Percentiles rank a stretch among this genome's conserved stretches.
Evolutionary conservation across 1,140 invertebrate species (phyloP).

Genomic region (Panagrolaimus sp.): DNA sequence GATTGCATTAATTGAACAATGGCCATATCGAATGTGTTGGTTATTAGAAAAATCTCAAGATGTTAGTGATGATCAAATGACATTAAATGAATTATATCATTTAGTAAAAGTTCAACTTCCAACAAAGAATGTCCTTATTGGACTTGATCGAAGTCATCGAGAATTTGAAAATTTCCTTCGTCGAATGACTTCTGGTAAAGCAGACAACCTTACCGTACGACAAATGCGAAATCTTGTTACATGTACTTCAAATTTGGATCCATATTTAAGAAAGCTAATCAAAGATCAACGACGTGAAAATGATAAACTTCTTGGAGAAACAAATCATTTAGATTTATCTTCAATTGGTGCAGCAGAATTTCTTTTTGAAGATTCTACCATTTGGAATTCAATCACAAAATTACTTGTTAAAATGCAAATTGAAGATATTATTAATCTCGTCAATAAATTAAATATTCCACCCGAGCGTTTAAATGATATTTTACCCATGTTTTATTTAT

Average conservation of each 20-base stretch:
- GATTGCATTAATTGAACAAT: constrained; percentile 97
- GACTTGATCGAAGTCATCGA: constrained; percentile 49
- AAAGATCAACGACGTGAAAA: constrained; percentile 33
- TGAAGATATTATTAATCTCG: constrained; percentile 37
- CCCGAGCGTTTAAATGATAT: constrained; percentile 28
- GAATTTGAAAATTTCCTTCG: constrained; percentile 47
- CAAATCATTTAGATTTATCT: constrained; percentile 19
- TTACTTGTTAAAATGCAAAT: constrained; percentile 50
- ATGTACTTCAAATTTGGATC: constrained; percentile 56
- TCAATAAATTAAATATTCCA: constrained; percentile 44
- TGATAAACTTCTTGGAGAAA: constrained; percentile 13
- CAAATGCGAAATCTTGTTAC: constrained; percentile 51
- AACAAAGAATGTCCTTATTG: constrained; percentile 35
- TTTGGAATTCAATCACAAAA: constrained; percentile 42
- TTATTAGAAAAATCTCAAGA: constrained; percentile 63
- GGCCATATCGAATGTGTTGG: constrained; percentile 94
- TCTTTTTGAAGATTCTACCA: constrained; percentile 44
- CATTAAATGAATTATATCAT: constrained; percentile 36
- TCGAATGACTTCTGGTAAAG: constrained; percentile 19
- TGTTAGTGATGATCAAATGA: constrained; percentile 22
- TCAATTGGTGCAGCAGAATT: constrained; percentile 38
- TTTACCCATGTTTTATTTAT: constrained; percentile 27
- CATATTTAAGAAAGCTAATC: constrained; percentile 52
- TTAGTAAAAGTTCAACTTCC: constrained; percentile 45
- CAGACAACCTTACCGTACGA: constrained; percentile 45